Conservation (phyloP, 2,888 invertebrate genomes). For the Thecophora atra region DNA sequence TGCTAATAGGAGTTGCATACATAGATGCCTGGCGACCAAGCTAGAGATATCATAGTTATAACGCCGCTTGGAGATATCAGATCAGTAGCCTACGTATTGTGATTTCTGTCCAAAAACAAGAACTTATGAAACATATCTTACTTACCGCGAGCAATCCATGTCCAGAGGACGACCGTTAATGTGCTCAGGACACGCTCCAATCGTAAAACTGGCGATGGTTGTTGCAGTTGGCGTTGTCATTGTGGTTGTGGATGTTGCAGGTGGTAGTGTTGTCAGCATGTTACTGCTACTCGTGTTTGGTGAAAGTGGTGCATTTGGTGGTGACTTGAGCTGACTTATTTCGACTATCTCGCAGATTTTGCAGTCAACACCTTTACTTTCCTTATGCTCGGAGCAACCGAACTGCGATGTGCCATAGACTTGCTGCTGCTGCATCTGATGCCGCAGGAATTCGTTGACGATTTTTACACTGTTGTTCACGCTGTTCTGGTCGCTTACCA, state of each 20-base stretch:
- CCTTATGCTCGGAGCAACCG: slow-evolving; percentile 60
- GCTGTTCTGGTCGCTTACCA: slow-evolving; percentile 52
- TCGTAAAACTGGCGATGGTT: slow-evolving; percentile 71
- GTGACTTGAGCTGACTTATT: slow-evolving; percentile 51
- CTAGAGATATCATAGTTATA: too few species aligned
- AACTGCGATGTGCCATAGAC: slow-evolving; percentile 41
- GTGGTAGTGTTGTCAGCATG: slow-evolving; percentile 39
- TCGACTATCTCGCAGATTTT: slow-evolving; percentile 64
- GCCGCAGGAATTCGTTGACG: slow-evolving; percentile 63
- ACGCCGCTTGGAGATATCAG: too few species aligned
- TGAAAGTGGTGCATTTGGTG: slow-evolving; percentile 45
- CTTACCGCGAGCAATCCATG: slow-evolving; percentile 82
- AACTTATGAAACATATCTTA: background rate
- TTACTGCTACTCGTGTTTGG: slow-evolving; percentile 43
- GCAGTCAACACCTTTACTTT: slow-evolving; percentile 62
- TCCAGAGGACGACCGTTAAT: slow-evolving; percentile 93
- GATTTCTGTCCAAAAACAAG: too few species aligned
- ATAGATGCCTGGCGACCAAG: too few species aligned
- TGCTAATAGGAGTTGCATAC: too few species aligned
- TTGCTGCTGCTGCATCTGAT: slow-evolving; percentile 56
- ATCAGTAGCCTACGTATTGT: too few species aligned
- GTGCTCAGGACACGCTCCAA: slow-evolving; percentile 94
- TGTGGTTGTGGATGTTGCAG: background rate
- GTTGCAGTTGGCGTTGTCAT: slow-evolving; percentile 44
- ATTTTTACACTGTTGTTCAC: slow-evolving; percentile 59